A percentile compares a stretch with the other conserved stretches of the same genome.
phyloP scores from a whole-genome alignment of 2,797 vertebrate species.

The Huso huso region DNA sequence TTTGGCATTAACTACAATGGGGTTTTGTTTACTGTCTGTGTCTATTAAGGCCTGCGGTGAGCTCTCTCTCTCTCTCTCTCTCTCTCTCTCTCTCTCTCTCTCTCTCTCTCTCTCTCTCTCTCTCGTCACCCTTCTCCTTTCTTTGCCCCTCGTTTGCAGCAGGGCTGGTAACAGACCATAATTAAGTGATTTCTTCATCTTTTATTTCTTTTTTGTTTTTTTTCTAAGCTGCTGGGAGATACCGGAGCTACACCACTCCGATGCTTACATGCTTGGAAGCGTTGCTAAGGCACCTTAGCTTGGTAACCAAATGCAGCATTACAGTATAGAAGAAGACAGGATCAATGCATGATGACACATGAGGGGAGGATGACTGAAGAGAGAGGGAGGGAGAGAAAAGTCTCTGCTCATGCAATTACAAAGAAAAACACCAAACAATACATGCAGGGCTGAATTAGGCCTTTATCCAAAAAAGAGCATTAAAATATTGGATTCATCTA shows the following conservation, averaged over 20 bases:
- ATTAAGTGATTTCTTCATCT: too few relatives aligned
- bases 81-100: background rate
- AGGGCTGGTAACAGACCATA: too few relatives aligned
- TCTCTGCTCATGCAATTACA: too few relatives aligned
- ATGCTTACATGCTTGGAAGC: slow-evolving; percentile 23
- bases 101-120: background rate
- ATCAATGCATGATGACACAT: slow-evolving; percentile 19
- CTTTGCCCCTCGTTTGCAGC: slow-evolving; percentile 35
- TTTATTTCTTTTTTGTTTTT: too few relatives aligned
- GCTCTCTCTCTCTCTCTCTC: background rate
- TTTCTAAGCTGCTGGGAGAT: background rate
- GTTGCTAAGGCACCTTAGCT: slow-evolving; percentile 47
- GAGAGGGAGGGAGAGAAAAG: background rate
- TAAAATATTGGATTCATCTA: too few relatives aligned
- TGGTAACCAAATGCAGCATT: slow-evolving; percentile 35
- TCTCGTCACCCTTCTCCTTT: background rate
- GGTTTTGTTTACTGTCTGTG: too few relatives aligned
- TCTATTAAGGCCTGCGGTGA: too few relatives aligned
- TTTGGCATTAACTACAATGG: too few relatives aligned
- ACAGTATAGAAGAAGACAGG: slow-evolving; percentile 35
- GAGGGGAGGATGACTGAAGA: slow-evolving; percentile 17
- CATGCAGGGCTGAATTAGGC: too few relatives aligned
- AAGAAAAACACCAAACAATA: too few relatives aligned
- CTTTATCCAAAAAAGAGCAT: too few relatives aligned
- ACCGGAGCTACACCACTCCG: slow-evolving; percentile 20